phyloP scores from a whole-genome alignment of 2,113 vertebrate species.

The Salvelinus fontinalis region DNA sequence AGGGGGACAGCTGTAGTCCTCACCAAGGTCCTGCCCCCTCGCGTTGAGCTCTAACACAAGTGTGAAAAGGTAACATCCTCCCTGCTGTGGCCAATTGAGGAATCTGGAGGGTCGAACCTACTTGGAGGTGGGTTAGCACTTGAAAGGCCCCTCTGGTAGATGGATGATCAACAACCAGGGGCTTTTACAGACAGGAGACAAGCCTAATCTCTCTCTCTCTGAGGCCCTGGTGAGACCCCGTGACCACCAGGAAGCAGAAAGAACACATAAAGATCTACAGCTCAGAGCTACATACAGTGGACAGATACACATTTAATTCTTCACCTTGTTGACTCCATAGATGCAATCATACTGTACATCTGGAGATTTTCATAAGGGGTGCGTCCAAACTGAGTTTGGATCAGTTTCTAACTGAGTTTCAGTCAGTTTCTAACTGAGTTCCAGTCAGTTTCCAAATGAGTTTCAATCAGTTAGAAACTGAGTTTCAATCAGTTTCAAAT shows the following conservation, averaged over 20 bases:
- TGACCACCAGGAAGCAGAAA: slow-evolving; percentile 21
- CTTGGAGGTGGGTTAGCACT: slow-evolving; percentile 48
- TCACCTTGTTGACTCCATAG: background rate
- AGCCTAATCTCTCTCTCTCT: slow-evolving; percentile 13
- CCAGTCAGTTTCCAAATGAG: too few relatives aligned
- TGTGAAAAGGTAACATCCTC: slow-evolving; percentile 68
- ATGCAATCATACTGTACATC: background rate
- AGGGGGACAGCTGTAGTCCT: slow-evolving; percentile 49
- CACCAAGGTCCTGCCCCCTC: background rate
- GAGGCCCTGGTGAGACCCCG: background rate
- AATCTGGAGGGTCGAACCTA: background rate
- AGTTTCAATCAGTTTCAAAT: background rate
- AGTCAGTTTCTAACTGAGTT: too few relatives aligned
- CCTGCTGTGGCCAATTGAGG: too few relatives aligned
- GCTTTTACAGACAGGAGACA: slow-evolving; percentile 36
- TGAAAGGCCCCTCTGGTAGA: slow-evolving; percentile 73
- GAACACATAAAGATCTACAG: slow-evolving; percentile 6
- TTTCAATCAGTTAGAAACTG: too few relatives aligned
- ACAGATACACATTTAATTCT: background rate
- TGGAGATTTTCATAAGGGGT: background rate
- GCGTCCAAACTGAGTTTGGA: background rate
- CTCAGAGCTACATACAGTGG: slow-evolving; percentile 1
- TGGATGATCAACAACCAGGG: slow-evolving; percentile 67
- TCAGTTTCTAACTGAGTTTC: too few relatives aligned
- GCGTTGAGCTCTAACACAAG: slow-evolving; percentile 40